A percentile compares a stretch with the other conserved stretches of the same genome.
Conservation (phyloP, 2,797 vertebrate species). For the Melanotaenia parkinsoni region DNA sequence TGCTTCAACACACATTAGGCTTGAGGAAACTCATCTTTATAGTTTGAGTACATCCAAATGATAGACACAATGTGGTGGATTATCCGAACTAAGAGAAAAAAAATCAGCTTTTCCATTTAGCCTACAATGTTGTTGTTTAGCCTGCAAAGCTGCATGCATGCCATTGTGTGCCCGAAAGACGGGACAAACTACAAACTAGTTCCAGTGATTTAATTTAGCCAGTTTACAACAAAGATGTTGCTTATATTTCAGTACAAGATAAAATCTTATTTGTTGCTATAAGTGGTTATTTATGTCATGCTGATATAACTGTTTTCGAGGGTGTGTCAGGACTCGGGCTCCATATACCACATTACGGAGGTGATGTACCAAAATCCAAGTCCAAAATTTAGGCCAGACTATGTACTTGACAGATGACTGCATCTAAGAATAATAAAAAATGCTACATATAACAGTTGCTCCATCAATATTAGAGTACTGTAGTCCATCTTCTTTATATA, state of each 20-base stretch:
- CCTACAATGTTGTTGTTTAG: neutral
- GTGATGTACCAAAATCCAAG: neutral
- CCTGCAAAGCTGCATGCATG: neutral
- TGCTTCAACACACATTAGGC: neutral
- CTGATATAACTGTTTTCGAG: constrained; percentile 23
- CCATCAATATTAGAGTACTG: neutral
- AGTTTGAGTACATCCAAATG: neutral
- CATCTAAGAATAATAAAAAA: neutral
- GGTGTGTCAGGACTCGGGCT: constrained; percentile 48
- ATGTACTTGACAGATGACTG: neutral
- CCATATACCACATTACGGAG: constrained; percentile 4
- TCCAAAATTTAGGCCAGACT: neutral
- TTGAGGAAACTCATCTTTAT: neutral
- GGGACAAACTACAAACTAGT: constrained; percentile 5
- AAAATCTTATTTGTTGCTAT: constrained; percentile 20
- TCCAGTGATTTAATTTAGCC: constrained; percentile 29
- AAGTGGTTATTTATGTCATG: neutral
- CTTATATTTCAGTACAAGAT: constrained; percentile 16
- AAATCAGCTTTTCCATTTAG: neutral
- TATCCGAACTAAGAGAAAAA: neutral
- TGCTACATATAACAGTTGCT: neutral
- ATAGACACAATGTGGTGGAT: neutral
- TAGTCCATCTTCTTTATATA: neutral
- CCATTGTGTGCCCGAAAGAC: neutral
- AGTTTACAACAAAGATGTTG: constrained; percentile 21